Evolutionary conservation across 2,797 vertebrate genomes (phyloP).

Genomic region (Mormyrops boulengeri): DNA sequence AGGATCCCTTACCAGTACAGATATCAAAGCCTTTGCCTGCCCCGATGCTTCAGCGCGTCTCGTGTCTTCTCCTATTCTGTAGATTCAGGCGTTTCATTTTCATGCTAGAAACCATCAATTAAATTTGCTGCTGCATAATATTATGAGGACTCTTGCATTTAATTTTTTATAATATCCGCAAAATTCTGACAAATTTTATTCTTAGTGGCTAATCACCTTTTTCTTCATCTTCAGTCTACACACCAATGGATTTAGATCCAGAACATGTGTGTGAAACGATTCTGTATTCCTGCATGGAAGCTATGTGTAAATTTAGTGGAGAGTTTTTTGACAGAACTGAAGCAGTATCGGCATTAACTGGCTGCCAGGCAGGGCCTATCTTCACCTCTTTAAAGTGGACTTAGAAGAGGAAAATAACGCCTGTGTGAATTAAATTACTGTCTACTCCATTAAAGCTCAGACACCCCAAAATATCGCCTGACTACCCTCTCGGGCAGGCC

Average conservation of each 20-base stretch:
- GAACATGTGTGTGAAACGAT: not conserved
- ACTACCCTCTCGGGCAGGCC: not conserved
- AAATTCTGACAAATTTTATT: not conserved
- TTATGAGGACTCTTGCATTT: not conserved
- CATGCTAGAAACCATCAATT: not conserved
- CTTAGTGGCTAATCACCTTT: not conserved
- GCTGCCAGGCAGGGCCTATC: not conserved
- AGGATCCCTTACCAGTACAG: constrained; percentile 47
- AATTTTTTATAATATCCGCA: not conserved
- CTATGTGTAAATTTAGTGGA: not conserved
- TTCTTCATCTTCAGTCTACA: not conserved
- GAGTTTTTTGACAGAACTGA: not conserved
- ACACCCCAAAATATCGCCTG: not conserved
- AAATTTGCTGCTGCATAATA: not conserved
- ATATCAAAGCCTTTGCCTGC: constrained; percentile 41
- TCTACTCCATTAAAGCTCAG: constrained; percentile 9
- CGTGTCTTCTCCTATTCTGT: not conserved
- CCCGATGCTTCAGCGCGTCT: not conserved
- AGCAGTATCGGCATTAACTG: not conserved
- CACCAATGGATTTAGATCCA: not conserved
- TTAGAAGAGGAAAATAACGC: not conserved
- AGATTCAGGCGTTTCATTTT: not conserved
- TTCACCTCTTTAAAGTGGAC: not conserved
- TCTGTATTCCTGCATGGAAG: not conserved
- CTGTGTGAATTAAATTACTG: constrained; percentile 8